Percentiles rank a stretch among this genome's conserved stretches.
These are phyloP conservation scores for Macrochelys suwanniensis DNA, from an alignment of 2,797 vertebrate genomes.

Conservation along the genomic window DNA sequence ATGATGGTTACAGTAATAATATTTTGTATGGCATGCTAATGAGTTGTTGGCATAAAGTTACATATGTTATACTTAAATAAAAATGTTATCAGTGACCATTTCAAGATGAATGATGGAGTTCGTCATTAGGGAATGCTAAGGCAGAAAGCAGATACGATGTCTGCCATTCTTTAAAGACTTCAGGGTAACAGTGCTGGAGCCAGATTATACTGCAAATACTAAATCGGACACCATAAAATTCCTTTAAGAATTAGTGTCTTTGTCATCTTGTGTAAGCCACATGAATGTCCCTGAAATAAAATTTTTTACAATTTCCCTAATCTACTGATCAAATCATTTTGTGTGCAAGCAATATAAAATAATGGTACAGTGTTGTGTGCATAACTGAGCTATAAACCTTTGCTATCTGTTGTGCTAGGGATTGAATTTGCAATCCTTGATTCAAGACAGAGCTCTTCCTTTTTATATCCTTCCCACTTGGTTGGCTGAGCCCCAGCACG, in stretches of 20 bases:
- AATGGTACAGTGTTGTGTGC: neutral
- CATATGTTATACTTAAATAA: neutral
- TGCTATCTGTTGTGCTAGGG: slow-evolving; percentile 10
- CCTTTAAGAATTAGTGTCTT: slow-evolving; percentile 1
- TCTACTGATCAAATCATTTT: slow-evolving; percentile 9
- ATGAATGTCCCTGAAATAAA: neutral
- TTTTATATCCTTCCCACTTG: slow-evolving; percentile 34
- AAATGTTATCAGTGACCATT: neutral
- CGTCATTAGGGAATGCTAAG: neutral
- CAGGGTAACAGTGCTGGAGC: neutral
- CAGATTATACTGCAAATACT: neutral
- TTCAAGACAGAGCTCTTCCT: slow-evolving; percentile 47
- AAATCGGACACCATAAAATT: neutral
- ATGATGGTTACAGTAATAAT: neutral
- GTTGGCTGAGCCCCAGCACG: slow-evolving; percentile 39
- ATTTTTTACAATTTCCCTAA: neutral
- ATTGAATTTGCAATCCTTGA: slow-evolving; percentile 45
- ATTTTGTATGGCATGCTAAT: neutral
- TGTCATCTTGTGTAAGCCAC: neutral
- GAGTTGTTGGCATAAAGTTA: neutral
- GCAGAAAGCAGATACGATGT: neutral
- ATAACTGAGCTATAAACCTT: slow-evolving; percentile 37
- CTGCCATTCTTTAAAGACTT: neutral
- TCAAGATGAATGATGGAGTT: neutral
- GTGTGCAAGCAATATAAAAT: slow-evolving; percentile 17